phyloP scores from a whole-genome alignment of 2,797 vertebrate species.

The Xenops minutus region DNA sequence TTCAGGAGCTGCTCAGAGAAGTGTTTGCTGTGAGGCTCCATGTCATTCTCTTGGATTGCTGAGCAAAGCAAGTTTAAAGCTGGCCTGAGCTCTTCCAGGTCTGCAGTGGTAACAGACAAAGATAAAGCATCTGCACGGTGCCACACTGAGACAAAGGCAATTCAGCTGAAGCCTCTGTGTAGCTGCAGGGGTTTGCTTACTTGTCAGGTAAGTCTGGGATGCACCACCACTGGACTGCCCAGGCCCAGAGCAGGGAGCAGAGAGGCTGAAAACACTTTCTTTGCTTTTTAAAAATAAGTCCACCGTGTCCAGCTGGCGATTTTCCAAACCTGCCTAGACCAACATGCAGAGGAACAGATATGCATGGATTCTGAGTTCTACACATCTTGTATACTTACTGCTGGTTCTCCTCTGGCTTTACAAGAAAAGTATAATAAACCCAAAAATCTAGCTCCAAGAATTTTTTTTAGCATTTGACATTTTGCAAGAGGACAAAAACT shows the following conservation, averaged over 20 bases:
- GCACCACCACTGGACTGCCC: conserved; percentile 46
- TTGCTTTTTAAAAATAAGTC: conserved; percentile 97
- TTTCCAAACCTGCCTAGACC: conserved; percentile 90
- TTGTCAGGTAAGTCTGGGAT: conserved; percentile 73
- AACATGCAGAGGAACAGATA: background rate
- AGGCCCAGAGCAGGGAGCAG: conserved; percentile 23
- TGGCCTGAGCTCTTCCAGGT: conserved; percentile 84
- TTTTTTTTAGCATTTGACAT: background rate
- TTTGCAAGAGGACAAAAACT: background rate
- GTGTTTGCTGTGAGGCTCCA: conserved; percentile 89
- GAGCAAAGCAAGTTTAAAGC: conserved; percentile 88
- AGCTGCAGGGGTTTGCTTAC: conserved; percentile 66
- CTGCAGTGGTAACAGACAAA: conserved; percentile 57
- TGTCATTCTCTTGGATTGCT: conserved; percentile 86
- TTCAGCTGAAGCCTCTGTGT: fast-evolving
- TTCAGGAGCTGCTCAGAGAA: conserved; percentile 93
- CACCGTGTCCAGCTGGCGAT: conserved; percentile 93
- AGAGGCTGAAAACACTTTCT: conserved; percentile 82
- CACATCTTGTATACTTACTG: fast-evolving
- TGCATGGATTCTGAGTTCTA: background rate
- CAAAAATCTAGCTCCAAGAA: background rate
- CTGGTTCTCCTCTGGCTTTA: background rate
- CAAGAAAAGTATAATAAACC: background rate
- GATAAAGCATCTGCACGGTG: background rate
- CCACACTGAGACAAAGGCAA: background rate